Conservation (phyloP, 2,888 invertebrate genomes). For the Orchesella flavescens region DNA sequence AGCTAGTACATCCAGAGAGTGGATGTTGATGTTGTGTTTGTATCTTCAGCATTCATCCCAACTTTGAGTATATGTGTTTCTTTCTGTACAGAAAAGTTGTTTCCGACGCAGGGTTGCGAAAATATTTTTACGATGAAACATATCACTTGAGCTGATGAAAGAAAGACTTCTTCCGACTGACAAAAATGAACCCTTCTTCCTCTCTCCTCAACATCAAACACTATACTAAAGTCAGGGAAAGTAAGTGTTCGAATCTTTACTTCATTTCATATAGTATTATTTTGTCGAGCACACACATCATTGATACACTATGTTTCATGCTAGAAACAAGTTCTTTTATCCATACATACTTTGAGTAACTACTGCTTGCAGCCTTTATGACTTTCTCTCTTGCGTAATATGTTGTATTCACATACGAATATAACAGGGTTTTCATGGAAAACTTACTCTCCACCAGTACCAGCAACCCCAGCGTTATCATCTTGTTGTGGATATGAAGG, state of each 20-base stretch:
- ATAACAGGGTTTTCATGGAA: too few relatives aligned
- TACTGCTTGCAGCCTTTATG: too few relatives aligned
- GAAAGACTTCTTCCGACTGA: slow-evolving; percentile 41
- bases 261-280: neutral
- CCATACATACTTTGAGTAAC: too few relatives aligned
- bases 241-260: slow-evolving; percentile 31
- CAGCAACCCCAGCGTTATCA: too few relatives aligned
- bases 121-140: slow-evolving; percentile 65
- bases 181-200: slow-evolving; percentile 45
- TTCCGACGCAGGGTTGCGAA: slow-evolving; percentile 42
- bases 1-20: too few relatives aligned
- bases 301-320: too few relatives aligned
- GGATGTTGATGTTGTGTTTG: neutral
- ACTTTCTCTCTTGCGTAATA: too few relatives aligned
- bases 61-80: neutral
- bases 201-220: slow-evolving; percentile 8
- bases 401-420: too few relatives aligned
- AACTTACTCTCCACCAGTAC: too few relatives aligned
- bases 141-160: slow-evolving; percentile 64
- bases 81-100: slow-evolving; percentile 25
- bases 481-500: too few relatives aligned
- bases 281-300: neutral
- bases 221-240: slow-evolving; percentile 22
- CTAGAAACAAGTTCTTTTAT: too few relatives aligned
- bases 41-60: neutral